Conservation (phyloP, 2,797 vertebrate species). For the Tapirus indicus region DNA sequence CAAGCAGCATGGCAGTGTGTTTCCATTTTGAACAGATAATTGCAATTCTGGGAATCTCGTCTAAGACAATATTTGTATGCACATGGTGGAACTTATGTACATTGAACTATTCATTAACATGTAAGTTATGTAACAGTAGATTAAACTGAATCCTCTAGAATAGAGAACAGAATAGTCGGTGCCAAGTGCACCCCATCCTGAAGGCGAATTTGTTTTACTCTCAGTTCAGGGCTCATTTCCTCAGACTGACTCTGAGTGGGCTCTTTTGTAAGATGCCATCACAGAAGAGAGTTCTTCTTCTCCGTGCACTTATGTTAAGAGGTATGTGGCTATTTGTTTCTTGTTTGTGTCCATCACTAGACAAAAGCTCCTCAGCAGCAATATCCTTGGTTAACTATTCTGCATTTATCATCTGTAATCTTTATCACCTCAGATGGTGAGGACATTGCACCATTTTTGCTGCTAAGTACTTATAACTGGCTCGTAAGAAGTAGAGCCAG, state of each 20-base stretch:
- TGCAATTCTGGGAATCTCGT: neutral
- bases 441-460: neutral
- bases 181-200: no score
- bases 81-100: neutral
- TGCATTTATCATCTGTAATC: no score
- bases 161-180: neutral
- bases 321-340: neutral
- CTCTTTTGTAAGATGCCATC: neutral
- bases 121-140: neutral
- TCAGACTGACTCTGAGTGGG: no score
- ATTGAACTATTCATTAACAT: neutral
- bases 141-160: neutral
- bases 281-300: neutral
- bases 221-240: neutral
- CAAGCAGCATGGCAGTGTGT: accelerated
- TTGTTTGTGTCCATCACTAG: neutral
- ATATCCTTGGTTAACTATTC: neutral
- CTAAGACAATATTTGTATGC: neutral
- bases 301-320: neutral
- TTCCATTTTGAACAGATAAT: neutral
- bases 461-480: neutral
- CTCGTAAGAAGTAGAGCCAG: neutral
- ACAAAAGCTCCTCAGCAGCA: neutral
- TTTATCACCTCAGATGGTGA: neutral
- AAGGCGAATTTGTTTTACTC: neutral